These are phyloP conservation scores for Yponomeuta cagnagella DNA, from an alignment of 2,888 invertebrate species.

Conservation along the genomic window DNA sequence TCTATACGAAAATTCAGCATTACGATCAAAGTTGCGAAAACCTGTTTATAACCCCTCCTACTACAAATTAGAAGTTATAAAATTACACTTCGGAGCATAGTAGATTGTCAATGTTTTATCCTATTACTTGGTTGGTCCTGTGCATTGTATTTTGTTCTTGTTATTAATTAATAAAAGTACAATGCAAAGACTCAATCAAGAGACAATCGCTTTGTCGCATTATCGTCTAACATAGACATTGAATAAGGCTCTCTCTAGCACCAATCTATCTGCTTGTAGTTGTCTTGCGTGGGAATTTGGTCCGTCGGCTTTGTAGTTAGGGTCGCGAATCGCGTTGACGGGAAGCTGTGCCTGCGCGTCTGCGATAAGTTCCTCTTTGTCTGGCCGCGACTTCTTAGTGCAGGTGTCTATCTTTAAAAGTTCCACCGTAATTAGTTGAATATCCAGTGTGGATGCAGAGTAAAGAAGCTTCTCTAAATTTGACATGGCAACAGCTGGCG, in stretches of 20 bases:
- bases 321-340: constrained; percentile 41
- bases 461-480: constrained; percentile 68
- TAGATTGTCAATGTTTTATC: background rate
- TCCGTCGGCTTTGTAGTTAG: constrained; percentile 26
- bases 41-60: background rate
- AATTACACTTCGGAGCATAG: background rate
- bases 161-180: constrained; percentile 11
- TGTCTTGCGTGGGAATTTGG: background rate
- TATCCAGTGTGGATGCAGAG: constrained; percentile 67
- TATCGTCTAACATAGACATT: constrained; percentile 53
- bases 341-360: constrained; percentile 52
- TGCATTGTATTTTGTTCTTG: background rate
- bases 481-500: constrained; percentile 65
- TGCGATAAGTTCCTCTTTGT: constrained; percentile 73
- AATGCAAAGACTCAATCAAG: constrained; percentile 34
- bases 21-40: constrained; percentile 42
- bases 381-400: constrained; percentile 56
- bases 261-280: constrained; percentile 35
- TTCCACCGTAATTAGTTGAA: constrained; percentile 70
- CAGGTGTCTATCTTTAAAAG: constrained; percentile 75
- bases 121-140: background rate
- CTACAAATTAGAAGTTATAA: background rate
- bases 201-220: constrained; percentile 42
- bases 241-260: constrained; percentile 49
- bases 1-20: constrained; percentile 42